A percentile compares a stretch with the other conserved stretches of the same genome.
Evolutionary conservation across 1,140 invertebrate genomes (phyloP).

Genomic region (Magallana angulata): DNA sequence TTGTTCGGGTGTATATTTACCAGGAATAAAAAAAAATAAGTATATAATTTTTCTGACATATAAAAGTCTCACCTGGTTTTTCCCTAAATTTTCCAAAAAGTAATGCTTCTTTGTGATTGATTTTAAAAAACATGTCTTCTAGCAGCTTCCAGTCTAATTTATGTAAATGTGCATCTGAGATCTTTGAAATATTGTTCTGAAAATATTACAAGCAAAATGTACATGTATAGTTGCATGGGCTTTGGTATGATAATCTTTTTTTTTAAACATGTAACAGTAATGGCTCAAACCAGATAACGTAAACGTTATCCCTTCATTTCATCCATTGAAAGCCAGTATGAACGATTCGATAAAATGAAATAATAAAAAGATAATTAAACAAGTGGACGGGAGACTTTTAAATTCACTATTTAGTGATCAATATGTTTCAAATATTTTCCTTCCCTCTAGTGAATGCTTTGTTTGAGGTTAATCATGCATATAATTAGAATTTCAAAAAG

Average conservation of each 20-base stretch:
- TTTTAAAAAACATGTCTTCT: slow-evolving; percentile 31
- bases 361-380: too few relatives aligned
- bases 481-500: too few relatives aligned
- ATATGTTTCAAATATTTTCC: too few relatives aligned
- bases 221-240: background rate
- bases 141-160: background rate
- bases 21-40: too few relatives aligned
- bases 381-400: too few relatives aligned
- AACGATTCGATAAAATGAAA: background rate
- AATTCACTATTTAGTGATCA: too few relatives aligned
- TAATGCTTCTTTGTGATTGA: slow-evolving; percentile 32
- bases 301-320: background rate
- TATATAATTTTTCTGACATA: too few relatives aligned
- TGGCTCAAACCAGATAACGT: background rate
- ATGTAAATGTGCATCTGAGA: background rate
- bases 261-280: too few relatives aligned
- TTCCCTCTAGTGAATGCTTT: too few relatives aligned
- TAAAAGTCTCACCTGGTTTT: background rate
- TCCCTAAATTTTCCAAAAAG: slow-evolving; percentile 1
- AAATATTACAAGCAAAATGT: background rate
- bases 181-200: background rate
- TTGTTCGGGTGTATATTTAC: too few relatives aligned
- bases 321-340: background rate
- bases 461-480: too few relatives aligned
- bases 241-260: background rate